phyloP scores from a whole-genome alignment of 2,797 vertebrate species.

The Chaunax sp. region DNA sequence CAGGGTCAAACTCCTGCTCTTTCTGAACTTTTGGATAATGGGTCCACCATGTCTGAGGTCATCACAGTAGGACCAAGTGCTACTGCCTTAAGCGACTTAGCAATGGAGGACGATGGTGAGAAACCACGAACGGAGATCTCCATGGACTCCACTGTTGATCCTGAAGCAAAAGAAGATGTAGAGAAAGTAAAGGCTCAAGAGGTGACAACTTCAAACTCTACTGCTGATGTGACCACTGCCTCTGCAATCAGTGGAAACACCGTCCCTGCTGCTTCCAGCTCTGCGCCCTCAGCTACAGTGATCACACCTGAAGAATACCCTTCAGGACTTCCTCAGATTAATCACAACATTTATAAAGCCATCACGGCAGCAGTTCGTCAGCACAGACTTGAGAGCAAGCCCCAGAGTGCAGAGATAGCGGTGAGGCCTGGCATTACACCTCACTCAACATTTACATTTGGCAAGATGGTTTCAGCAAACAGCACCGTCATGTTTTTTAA shows the following conservation, averaged over 20 bases:
- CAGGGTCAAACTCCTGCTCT: background rate
- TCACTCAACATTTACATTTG: no score
- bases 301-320: background rate
- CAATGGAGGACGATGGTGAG: background rate
- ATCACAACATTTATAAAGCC: conserved; percentile 52
- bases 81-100: background rate
- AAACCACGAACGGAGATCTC: background rate
- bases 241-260: background rate
- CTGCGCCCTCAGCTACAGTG: background rate
- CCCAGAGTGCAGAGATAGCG: conserved; percentile 1
- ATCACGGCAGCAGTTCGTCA: conserved; percentile 69
- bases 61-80: background rate
- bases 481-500: background rate
- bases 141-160: background rate
- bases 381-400: conserved; percentile 40
- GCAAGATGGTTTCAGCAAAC: no score
- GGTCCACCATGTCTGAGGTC: background rate
- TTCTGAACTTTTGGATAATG: background rate
- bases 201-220: no score
- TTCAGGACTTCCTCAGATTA: conserved; percentile 55
- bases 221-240: background rate
- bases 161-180: background rate
- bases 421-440: conserved; percentile 8
- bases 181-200: background rate
- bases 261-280: background rate